Evolutionary conservation across 2,113 vertebrate genomes (phyloP), one percentile per base, ranked within the genome.

Genomic region (Brachionichthys hirsutus): DNA sequence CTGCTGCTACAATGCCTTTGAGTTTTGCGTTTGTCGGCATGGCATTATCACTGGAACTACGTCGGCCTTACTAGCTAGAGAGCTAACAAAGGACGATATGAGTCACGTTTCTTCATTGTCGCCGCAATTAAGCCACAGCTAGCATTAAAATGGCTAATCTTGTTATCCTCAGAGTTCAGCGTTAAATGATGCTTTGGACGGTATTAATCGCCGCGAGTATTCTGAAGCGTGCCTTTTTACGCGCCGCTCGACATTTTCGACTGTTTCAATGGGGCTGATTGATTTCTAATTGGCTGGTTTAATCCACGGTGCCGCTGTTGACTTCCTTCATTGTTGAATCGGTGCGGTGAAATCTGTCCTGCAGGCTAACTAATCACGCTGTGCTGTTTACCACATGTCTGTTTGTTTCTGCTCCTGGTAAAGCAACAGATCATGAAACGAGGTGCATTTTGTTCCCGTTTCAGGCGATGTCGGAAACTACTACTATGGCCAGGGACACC

Each of bases 401-500:
- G 36, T 12, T 12, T 12, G 36, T 38, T 38, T 10, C 8, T 38
- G 8, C 12, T 10, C 36, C 9, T 38, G 36, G 9, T 12, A 10
- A 12, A 14, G 2, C 12, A 12, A 20, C 12, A 13, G n/a, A 13
- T 9, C 46, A 48, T 48, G 7, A 4, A 12, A 48, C 12, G 19
- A 13, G 4, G 22, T 72, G 9, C 42, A 0, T 22, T 19, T 35
- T 15, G 3, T 7, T 63, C 44, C 57, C 67, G 16, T 81, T 84
- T 72, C 55, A 99, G 97, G 97, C 56, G 97, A 99, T 79, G 95
- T 99, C 83, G 97, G 97, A 45, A 99, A 99, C 77, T 99, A 99
- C 67, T 99, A 99, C 72, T 99, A 99, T 52, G 97, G 97, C 5
- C 97, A 99, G 78, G 97, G 97, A 0, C 97, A 99, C 35, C 97